These are phyloP conservation scores for Tetragonula carbonaria DNA, from an alignment of 2,888 invertebrate species.

Conservation along the genomic window DNA sequence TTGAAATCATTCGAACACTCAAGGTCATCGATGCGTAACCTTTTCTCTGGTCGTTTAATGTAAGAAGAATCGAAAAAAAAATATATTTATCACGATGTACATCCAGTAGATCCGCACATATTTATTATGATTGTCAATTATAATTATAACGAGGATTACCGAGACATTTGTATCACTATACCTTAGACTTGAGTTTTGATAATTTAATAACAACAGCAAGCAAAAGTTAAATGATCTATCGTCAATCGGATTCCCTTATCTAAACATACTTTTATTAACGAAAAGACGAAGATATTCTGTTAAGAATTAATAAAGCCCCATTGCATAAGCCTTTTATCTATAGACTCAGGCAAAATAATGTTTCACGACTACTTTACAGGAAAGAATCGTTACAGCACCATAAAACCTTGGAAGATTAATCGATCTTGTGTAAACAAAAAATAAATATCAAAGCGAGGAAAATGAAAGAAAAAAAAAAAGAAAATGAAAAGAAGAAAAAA, in stretches of 20 bases:
- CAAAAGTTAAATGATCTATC: neutral
- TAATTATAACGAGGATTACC: neutral
- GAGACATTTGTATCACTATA: too few species aligned
- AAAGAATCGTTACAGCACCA: neutral
- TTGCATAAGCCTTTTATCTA: too few species aligned
- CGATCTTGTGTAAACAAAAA: neutral
- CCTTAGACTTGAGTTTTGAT: too few species aligned
- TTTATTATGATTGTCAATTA: too few species aligned
- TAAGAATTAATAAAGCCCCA: too few species aligned
- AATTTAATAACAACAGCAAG: neutral
- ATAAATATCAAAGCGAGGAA: neutral
- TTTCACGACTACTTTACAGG: neutral
- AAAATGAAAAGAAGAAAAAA: neutral
- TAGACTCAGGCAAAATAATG: neutral
- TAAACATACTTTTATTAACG: neutral
- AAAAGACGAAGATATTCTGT: neutral
- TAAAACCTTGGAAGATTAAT: neutral
- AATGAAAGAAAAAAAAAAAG: neutral
- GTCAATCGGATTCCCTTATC: neutral
- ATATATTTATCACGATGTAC: too few species aligned
- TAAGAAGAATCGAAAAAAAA: too few species aligned
- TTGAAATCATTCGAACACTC: constrained; percentile 3
- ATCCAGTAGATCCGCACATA: too few species aligned
- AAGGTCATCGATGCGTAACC: neutral
- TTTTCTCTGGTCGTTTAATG: neutral